Conservation (phyloP, 2,888 invertebrate genomes). For the Catocala sponsa region DNA sequence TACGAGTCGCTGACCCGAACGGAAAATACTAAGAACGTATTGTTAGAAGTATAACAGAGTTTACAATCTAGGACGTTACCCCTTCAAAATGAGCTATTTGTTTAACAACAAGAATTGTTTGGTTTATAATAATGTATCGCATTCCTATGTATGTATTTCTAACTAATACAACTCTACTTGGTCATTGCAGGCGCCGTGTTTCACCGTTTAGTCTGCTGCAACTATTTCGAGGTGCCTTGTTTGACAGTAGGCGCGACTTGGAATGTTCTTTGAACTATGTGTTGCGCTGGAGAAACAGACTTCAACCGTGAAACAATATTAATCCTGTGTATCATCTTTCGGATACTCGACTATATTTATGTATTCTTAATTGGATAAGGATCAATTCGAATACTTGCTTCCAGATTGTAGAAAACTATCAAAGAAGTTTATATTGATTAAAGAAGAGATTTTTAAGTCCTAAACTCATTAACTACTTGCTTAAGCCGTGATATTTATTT, state of each 20-base stretch:
- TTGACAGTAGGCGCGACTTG: constrained; percentile 41
- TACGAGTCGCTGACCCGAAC: constrained; percentile 79
- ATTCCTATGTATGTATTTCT: constrained; percentile 61
- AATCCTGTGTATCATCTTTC: too few relatives aligned
- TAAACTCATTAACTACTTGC: too few relatives aligned
- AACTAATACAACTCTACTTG: constrained; percentile 31
- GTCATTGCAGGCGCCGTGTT: constrained; percentile 38
- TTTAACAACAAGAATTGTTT: constrained; percentile 77
- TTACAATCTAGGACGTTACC: constrained; percentile 84
- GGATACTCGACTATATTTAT: too few relatives aligned
- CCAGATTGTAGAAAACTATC: too few relatives aligned
- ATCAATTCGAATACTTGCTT: too few relatives aligned
- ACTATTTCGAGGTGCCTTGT: constrained; percentile 44
- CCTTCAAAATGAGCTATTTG: constrained; percentile 79
- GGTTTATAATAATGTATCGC: constrained; percentile 72
- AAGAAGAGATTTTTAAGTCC: too few relatives aligned
- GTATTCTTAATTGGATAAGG: too few relatives aligned
- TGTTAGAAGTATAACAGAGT: constrained; percentile 74
- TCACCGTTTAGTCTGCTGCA: constrained; percentile 45
- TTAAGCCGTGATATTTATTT: too few relatives aligned
- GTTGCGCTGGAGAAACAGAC: neutral
- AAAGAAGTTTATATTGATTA: too few relatives aligned
- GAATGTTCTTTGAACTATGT: constrained; percentile 43
- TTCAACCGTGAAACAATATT: constrained; percentile 1
- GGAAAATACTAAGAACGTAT: constrained; percentile 77